Conservation (phyloP, 2,797 vertebrate species). For the Dermochelys coriacea region DNA sequence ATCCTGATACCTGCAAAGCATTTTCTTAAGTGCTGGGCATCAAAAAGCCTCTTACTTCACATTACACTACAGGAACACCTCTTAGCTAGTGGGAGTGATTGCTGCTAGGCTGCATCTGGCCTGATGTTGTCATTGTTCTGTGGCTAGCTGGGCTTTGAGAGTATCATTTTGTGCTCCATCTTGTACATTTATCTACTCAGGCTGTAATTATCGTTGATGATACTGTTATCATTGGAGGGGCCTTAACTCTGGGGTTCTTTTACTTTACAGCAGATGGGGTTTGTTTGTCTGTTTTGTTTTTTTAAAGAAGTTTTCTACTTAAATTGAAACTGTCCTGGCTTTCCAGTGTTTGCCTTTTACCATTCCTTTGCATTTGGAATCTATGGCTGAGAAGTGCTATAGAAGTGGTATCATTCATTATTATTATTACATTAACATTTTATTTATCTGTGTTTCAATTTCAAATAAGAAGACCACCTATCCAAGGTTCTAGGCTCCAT, state of each 20-base stretch:
- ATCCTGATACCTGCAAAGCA: slow-evolving; percentile 31
- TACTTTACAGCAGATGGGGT: not conserved
- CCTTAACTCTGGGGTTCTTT: not conserved
- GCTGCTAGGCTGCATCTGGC: slow-evolving; percentile 40
- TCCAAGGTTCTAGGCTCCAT: not conserved
- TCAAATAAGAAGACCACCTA: not conserved
- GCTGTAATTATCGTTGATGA: not conserved
- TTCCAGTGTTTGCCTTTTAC: rapidly evolving
- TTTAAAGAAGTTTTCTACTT: not conserved
- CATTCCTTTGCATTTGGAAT: not conserved
- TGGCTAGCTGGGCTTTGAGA: not conserved
- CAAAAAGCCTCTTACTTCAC: slow-evolving; percentile 22
- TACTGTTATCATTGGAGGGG: not conserved
- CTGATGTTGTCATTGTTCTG: slow-evolving; percentile 58
- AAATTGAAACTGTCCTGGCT: not conserved
- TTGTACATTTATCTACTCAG: not conserved
- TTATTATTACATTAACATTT: not conserved
- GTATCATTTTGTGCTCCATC: not conserved
- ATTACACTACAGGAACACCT: not conserved
- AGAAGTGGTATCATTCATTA: not conserved
- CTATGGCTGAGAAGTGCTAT: not conserved
- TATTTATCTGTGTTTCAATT: not conserved
- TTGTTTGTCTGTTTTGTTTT: not conserved
- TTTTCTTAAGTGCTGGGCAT: slow-evolving; percentile 24
- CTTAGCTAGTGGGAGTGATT: slow-evolving; percentile 34